Conservation (phyloP, 2,113 vertebrate species). For the Aegithalos caudatus region DNA sequence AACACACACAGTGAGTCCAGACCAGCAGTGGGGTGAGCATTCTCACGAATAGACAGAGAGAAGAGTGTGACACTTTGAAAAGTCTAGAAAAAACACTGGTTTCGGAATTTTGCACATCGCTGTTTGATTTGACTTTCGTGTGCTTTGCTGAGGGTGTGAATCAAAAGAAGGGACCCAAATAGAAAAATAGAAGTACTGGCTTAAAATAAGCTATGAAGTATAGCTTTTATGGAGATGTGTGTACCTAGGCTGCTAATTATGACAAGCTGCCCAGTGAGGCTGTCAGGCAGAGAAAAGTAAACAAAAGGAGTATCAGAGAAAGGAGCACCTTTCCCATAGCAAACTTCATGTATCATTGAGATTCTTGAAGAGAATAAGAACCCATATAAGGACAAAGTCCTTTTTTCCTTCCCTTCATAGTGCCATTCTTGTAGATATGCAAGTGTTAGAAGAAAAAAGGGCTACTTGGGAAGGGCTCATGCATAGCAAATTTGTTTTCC, state of each 20-base stretch:
- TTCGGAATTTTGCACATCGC: neutral
- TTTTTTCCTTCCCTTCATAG: neutral
- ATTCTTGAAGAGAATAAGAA: neutral
- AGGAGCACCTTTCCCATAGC: neutral
- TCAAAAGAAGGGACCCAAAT: neutral
- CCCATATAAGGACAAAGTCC: neutral
- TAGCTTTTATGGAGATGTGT: neutral
- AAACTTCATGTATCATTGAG: neutral
- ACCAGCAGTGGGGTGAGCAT: rapidly evolving
- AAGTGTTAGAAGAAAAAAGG: slow-evolving; percentile 10
- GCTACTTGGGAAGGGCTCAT: slow-evolving; percentile 46
- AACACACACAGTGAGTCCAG: neutral
- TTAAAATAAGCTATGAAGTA: neutral
- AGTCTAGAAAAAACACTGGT: neutral
- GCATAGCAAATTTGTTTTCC: slow-evolving; percentile 53
- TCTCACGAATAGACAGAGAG: neutral
- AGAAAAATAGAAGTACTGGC: neutral
- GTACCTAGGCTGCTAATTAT: neutral
- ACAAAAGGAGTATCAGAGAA: slow-evolving; percentile 16
- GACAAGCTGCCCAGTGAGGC: neutral
- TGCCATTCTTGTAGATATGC: neutral
- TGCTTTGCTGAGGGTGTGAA: neutral
- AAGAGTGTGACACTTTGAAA: neutral
- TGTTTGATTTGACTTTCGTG: neutral
- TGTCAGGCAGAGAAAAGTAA: neutral